Evolutionary conservation across 2,797 vertebrate genomes (phyloP), one percentile per base, ranked within the genome.

Genomic region (Eleutherodactylus coqui): DNA sequence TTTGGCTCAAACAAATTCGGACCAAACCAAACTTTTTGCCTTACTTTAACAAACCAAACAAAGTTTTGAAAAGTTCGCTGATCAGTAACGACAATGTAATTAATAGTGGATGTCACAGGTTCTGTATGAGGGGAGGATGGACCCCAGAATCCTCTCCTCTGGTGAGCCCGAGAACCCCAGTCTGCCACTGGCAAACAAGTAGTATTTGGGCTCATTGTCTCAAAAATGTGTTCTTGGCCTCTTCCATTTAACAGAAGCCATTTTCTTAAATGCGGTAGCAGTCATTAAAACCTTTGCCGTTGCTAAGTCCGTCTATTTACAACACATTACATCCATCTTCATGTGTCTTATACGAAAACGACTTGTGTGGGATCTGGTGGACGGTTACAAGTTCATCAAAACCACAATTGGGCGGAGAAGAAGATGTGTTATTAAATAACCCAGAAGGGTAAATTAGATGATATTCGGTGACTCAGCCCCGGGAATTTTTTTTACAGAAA

Each of bases 301-400:
- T 62, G 77, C 77, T 62, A 62, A 43, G 77, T 62, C 10, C 36
- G 9, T 79, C 55, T 79, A 29, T 62, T 43, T 60, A 60, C 38
- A 43, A 29, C 38, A 29, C 77, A 79, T 38, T 27, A 4, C 34
- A 14, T 29, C 21, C 32, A 19, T 36, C 36, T 58, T 51, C 75
- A 76, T 36, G 32, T 78, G 32, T n/a, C 51, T 58, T 58, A 36
- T 41, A 34, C n/a, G 34, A 58, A 19, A 32, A 41, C 34, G 14
- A 60, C 55, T 62, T 79, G 77, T 79, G 77, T 79, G 77, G 77
- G 77, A 17, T 79, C 27, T 62, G 17, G 45, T 62, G 55, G 77
- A 58, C 14, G 14, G 34, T 13, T 17, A 62, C 36, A 29, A 38
- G 6, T 43, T 79, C 21, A 79, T 4, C 29, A 55, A 62, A 79